phyloP scores from a whole-genome alignment of 2,797 vertebrate genomes.

The Nyctibius grandis region DNA sequence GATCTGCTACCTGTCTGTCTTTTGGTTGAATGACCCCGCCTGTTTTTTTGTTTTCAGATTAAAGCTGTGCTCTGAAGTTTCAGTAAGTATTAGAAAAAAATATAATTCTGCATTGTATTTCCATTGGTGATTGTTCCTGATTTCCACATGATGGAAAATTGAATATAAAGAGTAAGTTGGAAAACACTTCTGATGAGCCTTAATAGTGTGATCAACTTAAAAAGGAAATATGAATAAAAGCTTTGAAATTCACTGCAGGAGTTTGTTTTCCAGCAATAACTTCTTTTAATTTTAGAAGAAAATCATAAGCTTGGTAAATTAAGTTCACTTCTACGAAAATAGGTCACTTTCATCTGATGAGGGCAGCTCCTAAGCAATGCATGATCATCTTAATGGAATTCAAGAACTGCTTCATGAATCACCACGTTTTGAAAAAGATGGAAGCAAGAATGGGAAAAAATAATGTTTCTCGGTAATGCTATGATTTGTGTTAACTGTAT shows the following conservation, averaged over 20 bases:
- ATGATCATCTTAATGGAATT: not conserved
- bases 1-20: not conserved
- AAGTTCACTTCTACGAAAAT: not conserved
- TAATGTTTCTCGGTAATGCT: not conserved
- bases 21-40: not conserved
- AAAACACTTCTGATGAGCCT: not conserved
- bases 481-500: not conserved
- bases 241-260: not conserved
- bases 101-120: rapidly evolving
- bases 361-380: not conserved
- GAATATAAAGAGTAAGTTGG: not conserved
- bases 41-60: not conserved
- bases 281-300: not conserved
- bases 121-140: not conserved
- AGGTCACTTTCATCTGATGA: not conserved
- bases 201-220: not conserved
- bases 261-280: not conserved
- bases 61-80: not conserved
- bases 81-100: not conserved
- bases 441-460: not conserved
- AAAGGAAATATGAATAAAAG: not conserved
- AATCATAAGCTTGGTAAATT: not conserved
- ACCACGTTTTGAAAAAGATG: not conserved
- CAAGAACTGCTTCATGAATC: not conserved
- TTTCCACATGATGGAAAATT: not conserved